These are phyloP conservation scores for Apotomis capreana DNA, from an alignment of 2,888 invertebrate genomes.

Conservation along the genomic window DNA sequence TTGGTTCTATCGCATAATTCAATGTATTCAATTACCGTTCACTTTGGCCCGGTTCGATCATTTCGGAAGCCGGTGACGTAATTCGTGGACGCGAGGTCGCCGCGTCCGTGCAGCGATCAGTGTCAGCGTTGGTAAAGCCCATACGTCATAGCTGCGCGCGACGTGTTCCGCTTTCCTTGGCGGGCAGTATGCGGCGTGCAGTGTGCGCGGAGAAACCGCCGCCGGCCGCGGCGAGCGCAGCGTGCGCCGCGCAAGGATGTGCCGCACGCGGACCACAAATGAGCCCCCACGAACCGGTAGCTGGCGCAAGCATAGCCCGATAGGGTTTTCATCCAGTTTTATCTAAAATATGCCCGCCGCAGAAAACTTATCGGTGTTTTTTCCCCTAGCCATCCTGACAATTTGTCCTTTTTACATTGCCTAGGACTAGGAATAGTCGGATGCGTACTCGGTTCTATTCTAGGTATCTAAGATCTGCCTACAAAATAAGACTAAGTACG, in stretches of 20 bases:
- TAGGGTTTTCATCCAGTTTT: neutral
- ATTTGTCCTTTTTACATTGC: no score
- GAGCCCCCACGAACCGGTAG: neutral
- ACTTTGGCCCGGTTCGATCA: constrained; percentile 35
- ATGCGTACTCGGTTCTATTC: no score
- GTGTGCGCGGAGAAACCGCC: constrained; percentile 16
- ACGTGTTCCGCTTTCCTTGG: constrained; percentile 36
- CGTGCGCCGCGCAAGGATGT: neutral
- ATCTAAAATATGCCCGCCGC: neutral
- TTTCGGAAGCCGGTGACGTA: constrained; percentile 27
- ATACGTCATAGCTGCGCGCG: neutral
- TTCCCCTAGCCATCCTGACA: no score
- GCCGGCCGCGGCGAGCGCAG: constrained; percentile 3
- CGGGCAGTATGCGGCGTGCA: constrained; percentile 2
- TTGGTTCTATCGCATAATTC: constrained; percentile 4
- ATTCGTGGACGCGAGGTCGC: constrained; percentile 1
- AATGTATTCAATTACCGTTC: constrained; percentile 32
- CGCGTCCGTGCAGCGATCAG: neutral
- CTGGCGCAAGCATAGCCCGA: neutral
- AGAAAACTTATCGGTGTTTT: neutral
- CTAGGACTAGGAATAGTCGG: no score
- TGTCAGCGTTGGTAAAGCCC: constrained; percentile 1
- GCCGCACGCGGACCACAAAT: neutral
- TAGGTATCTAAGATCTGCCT: no score
- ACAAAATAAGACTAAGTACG: no score